A percentile compares a stretch with the other conserved stretches of the same genome.
Conservation (phyloP, 2,113 vertebrate genomes). For the Myxocyprinus asiaticus region DNA sequence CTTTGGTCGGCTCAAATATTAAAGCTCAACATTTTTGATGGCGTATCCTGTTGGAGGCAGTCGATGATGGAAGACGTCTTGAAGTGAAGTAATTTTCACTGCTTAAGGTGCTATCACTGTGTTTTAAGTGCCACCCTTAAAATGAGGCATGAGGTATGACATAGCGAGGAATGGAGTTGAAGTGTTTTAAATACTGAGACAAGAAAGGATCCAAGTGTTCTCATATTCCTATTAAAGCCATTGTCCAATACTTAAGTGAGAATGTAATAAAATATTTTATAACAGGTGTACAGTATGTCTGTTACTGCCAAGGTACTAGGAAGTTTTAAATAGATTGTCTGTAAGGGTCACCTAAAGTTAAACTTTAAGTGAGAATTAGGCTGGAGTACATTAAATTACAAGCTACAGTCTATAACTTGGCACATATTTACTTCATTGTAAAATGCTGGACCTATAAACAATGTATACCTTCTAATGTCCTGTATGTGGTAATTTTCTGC, state of each 20-base stretch:
- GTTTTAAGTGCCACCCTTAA: constrained; percentile 11
- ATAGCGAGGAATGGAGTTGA: background rate
- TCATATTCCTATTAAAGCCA: constrained; percentile 5
- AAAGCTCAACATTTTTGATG: constrained; percentile 33
- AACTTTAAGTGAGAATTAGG: background rate
- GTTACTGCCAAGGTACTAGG: background rate
- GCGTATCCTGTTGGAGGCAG: constrained; percentile 34
- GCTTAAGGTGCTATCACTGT: constrained; percentile 16
- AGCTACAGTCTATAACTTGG: background rate
- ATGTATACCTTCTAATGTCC: too few relatives aligned
- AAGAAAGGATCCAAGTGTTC: constrained; percentile 1
- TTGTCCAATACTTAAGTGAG: too few relatives aligned
- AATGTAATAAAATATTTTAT: constrained; percentile 6
- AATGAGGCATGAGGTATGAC: constrained; percentile 39
- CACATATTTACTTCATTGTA: background rate
- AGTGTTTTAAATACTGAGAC: background rate
- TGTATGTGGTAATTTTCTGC: too few relatives aligned
- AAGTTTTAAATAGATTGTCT: background rate
- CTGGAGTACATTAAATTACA: background rate
- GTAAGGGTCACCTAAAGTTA: constrained; percentile 22
- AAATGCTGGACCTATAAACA: background rate
- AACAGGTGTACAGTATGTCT: background rate
- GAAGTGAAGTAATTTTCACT: constrained; percentile 21
- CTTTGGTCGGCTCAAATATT: constrained; percentile 3
- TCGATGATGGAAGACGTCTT: constrained; percentile 40